Conservation (phyloP, 2,113 vertebrate species). For the Struthidea cinerea region DNA sequence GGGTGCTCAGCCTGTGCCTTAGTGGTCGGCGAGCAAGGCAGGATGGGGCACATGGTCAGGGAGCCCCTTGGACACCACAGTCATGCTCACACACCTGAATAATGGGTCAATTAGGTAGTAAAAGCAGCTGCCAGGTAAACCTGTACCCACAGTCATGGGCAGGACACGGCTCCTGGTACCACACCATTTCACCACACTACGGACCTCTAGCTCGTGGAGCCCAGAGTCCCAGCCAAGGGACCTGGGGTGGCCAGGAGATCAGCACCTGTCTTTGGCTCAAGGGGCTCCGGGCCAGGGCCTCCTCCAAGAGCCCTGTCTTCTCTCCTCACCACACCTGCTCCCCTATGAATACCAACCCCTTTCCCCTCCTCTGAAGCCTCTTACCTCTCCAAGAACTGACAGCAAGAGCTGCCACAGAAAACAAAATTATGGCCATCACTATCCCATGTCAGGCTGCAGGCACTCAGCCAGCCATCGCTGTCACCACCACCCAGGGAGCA, state of each 20-base stretch:
- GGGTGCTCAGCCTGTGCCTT: accelerated
- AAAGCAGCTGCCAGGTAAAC: not conserved
- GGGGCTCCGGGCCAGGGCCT: not conserved
- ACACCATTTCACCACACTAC: accelerated
- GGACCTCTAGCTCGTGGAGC: accelerated
- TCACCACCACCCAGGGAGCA: accelerated
- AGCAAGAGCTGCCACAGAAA: not conserved
- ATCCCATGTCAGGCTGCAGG: not conserved
- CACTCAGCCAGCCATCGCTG: not conserved
- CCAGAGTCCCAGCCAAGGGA: not conserved
- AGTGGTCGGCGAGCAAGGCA: accelerated
- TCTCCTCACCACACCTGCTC: not conserved
- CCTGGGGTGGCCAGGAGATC: accelerated
- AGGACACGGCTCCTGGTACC: not conserved
- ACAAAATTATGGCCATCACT: not conserved
- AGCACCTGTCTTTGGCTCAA: accelerated
- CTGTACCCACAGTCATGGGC: accelerated
- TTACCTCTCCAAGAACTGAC: not conserved
- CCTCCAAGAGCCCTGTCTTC: not conserved
- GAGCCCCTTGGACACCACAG: not conserved
- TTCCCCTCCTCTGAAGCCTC: not conserved
- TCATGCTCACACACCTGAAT: accelerated
- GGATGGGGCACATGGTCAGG: not conserved
- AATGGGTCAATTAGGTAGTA: accelerated
- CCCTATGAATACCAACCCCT: accelerated